Conservation (phyloP, 2,113 vertebrate genomes). For the Ptilorrhoa leucosticta region DNA sequence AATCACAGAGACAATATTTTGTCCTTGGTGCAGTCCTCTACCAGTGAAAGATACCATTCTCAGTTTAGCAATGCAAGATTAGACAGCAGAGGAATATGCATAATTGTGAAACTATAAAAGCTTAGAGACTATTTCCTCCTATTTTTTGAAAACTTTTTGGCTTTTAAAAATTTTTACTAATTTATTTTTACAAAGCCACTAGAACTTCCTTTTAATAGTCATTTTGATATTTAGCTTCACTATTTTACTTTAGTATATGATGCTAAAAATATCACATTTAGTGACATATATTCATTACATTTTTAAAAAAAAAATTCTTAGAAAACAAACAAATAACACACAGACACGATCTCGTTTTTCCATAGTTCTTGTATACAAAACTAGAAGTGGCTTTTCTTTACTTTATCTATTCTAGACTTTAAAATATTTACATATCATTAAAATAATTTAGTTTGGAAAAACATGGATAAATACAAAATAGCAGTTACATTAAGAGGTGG, state of each 20-base stretch:
- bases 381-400: neutral
- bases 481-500: neutral
- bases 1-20: neutral
- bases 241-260: neutral
- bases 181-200: neutral
- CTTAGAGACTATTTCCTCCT: neutral
- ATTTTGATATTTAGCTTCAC: neutral
- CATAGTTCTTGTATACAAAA: neutral
- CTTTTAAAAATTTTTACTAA: neutral
- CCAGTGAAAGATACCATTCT: neutral
- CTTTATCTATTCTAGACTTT: neutral
- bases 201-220: neutral
- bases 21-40: neutral
- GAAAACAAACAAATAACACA: neutral
- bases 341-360: neutral
- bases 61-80: neutral
- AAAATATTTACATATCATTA: neutral
- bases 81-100: neutral
- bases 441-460: neutral
- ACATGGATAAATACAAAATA: neutral
- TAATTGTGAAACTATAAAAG: neutral
- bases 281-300: neutral
- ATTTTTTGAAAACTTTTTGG: neutral
- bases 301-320: too few species aligned
- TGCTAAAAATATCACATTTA: neutral